Conservation (phyloP, 2,797 vertebrate species). For the Microctenopoma lineatum region DNA sequence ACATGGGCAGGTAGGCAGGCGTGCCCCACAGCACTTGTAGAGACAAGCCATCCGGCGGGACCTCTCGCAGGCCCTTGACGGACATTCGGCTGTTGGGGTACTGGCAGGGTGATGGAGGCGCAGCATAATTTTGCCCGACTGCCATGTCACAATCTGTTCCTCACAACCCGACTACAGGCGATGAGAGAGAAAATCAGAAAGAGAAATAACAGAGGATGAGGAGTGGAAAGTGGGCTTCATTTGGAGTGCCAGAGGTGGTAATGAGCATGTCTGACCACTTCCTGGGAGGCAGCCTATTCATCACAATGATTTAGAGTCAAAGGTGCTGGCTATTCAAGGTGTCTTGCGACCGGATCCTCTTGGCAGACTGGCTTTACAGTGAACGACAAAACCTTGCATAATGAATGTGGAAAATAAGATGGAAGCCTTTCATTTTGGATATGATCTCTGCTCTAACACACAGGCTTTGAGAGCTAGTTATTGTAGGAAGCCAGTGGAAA, state of each 20-base stretch:
- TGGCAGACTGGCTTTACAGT: conserved; percentile 14
- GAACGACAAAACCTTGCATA: conserved; percentile 24
- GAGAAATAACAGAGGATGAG: conserved; percentile 56
- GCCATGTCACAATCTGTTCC: conserved; percentile 93
- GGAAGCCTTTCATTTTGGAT: conserved; percentile 7
- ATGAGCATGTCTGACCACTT: conserved; percentile 70
- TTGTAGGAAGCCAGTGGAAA: not conserved
- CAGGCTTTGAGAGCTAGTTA: conserved; percentile 8
- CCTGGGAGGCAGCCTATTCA: conserved; percentile 60
- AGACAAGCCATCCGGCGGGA: conserved; percentile 65
- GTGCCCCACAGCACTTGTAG: conserved; percentile 52
- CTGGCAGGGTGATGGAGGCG: conserved; percentile 90
- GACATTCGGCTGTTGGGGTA: conserved; percentile 84
- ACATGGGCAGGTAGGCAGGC: conserved; percentile 40
- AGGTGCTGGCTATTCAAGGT: conserved; percentile 53
- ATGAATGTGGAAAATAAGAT: conserved; percentile 32
- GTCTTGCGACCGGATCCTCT: conserved; percentile 47
- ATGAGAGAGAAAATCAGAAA: conserved; percentile 51
- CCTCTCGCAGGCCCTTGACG: conserved; percentile 81
- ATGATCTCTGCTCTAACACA: conserved; percentile 15
- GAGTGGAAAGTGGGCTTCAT: conserved; percentile 59
- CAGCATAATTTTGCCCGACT: conserved; percentile 91
- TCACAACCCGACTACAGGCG: conserved; percentile 83
- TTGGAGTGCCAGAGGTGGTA: conserved; percentile 65
- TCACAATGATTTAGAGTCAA: conserved; percentile 65